These are phyloP conservation scores for Microcebus ravelobensis DNA, from an alignment of 2,113 vertebrate genomes.

Conservation along the genomic window DNA sequence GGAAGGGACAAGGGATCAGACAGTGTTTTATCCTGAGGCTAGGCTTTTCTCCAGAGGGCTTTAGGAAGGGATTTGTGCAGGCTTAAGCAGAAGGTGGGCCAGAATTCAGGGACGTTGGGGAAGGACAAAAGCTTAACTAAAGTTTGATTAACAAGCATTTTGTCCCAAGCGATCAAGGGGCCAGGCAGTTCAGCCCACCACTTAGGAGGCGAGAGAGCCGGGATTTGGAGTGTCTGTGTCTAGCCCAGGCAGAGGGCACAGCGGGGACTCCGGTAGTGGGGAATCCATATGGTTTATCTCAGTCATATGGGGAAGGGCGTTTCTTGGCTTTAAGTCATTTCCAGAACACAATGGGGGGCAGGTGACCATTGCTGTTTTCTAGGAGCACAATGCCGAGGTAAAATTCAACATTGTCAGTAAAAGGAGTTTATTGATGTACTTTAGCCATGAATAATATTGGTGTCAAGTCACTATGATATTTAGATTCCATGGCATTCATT, in stretches of 20 bases:
- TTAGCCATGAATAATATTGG: neutral
- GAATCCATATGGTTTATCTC: neutral
- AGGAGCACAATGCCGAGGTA: neutral
- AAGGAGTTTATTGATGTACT: neutral
- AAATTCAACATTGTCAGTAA: neutral
- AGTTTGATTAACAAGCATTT: neutral
- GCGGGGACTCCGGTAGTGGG: neutral
- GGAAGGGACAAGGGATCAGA: neutral
- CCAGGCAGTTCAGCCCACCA: neutral
- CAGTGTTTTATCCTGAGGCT: neutral
- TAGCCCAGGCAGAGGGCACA: neutral
- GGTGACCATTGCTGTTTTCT: neutral
- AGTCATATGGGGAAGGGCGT: neutral
- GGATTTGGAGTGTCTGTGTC: neutral
- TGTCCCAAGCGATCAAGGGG: neutral
- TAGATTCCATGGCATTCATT: neutral
- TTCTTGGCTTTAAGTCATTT: neutral
- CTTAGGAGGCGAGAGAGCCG: too few species aligned
- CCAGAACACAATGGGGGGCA: neutral
- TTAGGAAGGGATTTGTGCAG: neutral
- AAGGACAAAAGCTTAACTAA: neutral
- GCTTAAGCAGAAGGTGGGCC: neutral
- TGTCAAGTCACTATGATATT: neutral
- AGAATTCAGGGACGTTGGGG: neutral
- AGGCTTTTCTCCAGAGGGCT: neutral